Evolutionary conservation across 2,888 invertebrate species (phyloP).

Genomic region (Torymus aiolomorphi): DNA sequence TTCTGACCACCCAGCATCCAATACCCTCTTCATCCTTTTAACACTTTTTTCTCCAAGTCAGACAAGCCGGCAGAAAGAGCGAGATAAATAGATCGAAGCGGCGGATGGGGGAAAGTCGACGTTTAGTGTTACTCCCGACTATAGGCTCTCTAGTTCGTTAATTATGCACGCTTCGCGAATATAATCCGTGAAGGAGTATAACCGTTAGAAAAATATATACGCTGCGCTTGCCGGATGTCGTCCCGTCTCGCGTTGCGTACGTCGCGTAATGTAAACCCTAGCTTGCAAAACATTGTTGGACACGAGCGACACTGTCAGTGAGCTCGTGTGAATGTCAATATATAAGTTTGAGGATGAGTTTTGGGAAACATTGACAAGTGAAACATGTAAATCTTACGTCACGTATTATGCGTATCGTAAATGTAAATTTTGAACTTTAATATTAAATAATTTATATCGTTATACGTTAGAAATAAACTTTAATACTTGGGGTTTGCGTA

Average conservation of each 20-base stretch:
- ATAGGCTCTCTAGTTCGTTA: slow-evolving; percentile 20
- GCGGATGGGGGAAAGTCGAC: not conserved
- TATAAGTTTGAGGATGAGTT: not conserved
- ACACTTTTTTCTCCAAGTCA: slow-evolving; percentile 15
- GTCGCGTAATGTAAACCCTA: not conserved
- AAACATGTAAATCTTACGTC: no score
- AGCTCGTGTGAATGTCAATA: slow-evolving; percentile 11
- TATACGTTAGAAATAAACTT: no score
- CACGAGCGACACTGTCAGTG: not conserved
- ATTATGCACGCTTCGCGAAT: slow-evolving; percentile 42
- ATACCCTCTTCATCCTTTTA: slow-evolving; percentile 1
- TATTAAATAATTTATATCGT: no score
- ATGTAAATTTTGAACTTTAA: no score
- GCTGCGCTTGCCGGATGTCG: slow-evolving; percentile 42
- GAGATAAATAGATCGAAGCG: slow-evolving; percentile 32
- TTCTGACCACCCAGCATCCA: slow-evolving; percentile 34
- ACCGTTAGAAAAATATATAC: slow-evolving; percentile 38
- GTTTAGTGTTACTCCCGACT: slow-evolving; percentile 41
- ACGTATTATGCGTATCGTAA: no score
- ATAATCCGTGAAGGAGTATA: slow-evolving; percentile 23
- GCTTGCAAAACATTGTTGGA: slow-evolving; percentile 2
- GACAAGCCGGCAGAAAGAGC: not conserved
- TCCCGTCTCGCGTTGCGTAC: not conserved
- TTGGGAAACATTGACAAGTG: not conserved
- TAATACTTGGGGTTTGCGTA: no score